Conservation (phyloP, 2,113 vertebrate species). For the Struthidea cinerea region DNA sequence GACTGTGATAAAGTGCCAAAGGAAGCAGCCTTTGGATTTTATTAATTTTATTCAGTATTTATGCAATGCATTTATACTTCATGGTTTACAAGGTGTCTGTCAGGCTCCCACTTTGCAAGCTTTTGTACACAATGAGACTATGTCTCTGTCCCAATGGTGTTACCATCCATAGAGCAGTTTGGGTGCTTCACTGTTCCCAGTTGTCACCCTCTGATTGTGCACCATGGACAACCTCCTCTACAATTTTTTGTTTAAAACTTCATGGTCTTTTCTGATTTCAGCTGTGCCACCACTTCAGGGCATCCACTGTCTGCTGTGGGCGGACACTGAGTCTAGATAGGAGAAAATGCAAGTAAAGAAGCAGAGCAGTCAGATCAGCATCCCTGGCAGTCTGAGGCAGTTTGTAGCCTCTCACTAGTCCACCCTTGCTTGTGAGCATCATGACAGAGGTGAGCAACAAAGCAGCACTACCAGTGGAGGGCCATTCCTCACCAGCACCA, state of each 20-base stretch:
- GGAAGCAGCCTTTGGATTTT: neutral
- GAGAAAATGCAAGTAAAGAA: neutral
- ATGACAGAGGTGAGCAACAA: neutral
- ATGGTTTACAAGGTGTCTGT: neutral
- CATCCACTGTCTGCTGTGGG: neutral
- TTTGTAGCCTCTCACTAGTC: neutral
- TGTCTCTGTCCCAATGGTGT: neutral
- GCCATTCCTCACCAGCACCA: neutral
- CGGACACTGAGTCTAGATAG: neutral
- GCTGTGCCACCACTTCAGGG: neutral
- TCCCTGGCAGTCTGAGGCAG: neutral
- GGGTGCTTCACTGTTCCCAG: neutral
- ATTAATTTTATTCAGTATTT: neutral
- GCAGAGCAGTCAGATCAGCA: neutral
- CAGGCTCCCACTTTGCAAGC: neutral
- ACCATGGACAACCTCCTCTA: neutral
- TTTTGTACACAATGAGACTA: neutral
- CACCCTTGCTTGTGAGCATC: neutral
- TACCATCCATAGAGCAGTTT: neutral
- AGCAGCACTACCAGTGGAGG: neutral
- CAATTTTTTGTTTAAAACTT: neutral
- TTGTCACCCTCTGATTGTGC: neutral
- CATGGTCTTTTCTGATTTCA: neutral
- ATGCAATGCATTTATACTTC: neutral
- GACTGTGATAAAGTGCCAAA: neutral